Conservation (phyloP, 2,113 vertebrate genomes). For the Sitta europaea region DNA sequence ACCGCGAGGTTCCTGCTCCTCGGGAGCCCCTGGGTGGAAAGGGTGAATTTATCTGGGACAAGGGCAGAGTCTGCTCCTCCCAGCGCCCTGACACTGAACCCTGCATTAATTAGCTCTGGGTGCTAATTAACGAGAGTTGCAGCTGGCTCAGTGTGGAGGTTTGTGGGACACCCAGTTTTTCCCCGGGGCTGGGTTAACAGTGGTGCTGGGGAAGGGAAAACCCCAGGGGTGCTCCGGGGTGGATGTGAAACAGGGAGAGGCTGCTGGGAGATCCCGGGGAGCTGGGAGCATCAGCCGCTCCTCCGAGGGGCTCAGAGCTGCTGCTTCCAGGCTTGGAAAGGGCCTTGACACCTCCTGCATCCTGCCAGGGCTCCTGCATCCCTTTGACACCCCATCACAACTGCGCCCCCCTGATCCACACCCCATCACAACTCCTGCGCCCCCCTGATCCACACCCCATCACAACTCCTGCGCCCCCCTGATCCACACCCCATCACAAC, state of each 20-base stretch:
- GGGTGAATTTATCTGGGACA: not conserved
- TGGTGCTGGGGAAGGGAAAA: not conserved
- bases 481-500: rapidly evolving
- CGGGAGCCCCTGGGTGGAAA: rapidly evolving
- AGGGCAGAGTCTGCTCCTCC: not conserved
- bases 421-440: no score
- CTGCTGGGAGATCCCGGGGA: rapidly evolving
- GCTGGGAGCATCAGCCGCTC: rapidly evolving
- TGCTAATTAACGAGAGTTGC: not conserved
- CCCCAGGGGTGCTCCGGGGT: rapidly evolving
- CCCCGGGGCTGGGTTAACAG: not conserved
- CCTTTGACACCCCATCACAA: not conserved
- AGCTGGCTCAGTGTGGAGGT: not conserved
- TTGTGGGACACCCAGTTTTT: not conserved
- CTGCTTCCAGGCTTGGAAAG: not conserved
- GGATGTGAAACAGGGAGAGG: rapidly evolving
- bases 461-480: rapidly evolving
- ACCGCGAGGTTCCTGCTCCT: rapidly evolving
- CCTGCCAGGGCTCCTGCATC: not conserved
- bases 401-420: no score
- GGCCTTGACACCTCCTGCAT: not conserved
- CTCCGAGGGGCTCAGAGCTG: rapidly evolving
- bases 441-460: not conserved
- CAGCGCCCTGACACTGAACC: not conserved
- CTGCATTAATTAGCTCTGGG: not conserved